Conservation (phyloP, 2,888 invertebrate species). For the Patella caerulea region DNA sequence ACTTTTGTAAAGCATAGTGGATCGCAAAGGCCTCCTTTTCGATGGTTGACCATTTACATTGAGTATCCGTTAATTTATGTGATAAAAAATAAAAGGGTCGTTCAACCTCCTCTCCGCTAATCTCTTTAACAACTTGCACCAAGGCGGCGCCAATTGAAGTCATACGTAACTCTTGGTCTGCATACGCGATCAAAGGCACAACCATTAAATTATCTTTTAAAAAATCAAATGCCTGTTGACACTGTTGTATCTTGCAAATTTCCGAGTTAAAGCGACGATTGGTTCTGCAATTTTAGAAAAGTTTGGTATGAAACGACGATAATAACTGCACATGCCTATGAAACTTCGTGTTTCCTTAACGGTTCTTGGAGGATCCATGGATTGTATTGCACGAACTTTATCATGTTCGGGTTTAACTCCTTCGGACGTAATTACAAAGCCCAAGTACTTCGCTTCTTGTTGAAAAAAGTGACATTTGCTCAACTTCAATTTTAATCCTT, state of each 20-base stretch:
- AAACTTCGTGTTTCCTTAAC: constrained; percentile 37
- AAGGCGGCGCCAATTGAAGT: neutral
- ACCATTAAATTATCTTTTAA: neutral
- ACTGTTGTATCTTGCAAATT: neutral
- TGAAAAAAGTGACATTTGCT: constrained; percentile 34
- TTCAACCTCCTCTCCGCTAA: neutral
- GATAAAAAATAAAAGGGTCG: neutral
- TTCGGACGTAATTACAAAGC: too few relatives aligned
- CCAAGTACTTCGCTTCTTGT: constrained; percentile 25
- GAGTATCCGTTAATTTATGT: neutral
- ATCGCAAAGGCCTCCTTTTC: neutral
- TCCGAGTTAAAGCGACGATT: constrained; percentile 27
- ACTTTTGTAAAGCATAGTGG: constrained; percentile 9
- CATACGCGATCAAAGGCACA: neutral
- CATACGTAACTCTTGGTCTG: neutral
- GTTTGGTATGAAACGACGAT: constrained; percentile 37
- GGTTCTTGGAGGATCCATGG: constrained; percentile 27
- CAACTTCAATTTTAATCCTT: constrained; percentile 29
- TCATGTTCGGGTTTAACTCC: constrained; percentile 30
- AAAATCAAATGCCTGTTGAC: neutral
- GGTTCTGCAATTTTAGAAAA: constrained; percentile 37
- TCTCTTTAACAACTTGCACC: constrained; percentile 4
- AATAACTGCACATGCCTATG: constrained; percentile 40
- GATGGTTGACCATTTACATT: neutral
- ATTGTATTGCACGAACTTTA: constrained; percentile 29